Evolutionary conservation across 1,140 invertebrate species (phyloP), one percentile per base, ranked within the genome.

Genomic region (Atta texana): DNA sequence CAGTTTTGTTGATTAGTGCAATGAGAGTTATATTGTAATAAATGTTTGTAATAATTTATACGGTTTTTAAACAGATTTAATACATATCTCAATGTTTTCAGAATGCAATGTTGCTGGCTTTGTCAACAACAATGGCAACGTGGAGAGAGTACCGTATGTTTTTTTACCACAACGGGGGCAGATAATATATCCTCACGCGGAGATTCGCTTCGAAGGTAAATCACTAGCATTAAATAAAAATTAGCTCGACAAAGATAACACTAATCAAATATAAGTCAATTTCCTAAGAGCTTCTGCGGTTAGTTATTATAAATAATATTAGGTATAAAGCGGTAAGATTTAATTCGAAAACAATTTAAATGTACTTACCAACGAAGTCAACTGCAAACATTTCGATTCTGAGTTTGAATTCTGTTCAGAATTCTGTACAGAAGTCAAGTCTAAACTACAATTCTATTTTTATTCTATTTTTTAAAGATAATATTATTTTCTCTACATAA

Each of bases 61-160:
- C 14, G 28, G 0, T 49, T 63, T 63, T n/a, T 39, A 18, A 61
- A 61, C 3, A 28, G 39, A 77, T 44, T 61, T 49, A 24, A 34
- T 24, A 12, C 5, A 34, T 31, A 59, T 10, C 66, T 24, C 7
- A 14, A 18, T 78, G n/a, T 92, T 1, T 96, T 44, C 39, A 98
- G 98, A 98, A 96, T 98, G 98, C 95, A 96, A 97, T 14, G 94
- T 98, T 89, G 97, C 97, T 31, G 97, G 97, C 49, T 98, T 98
- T 93, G 96, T 97, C 10, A 97, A 97, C 69, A 97, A 96, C 74
- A 96, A 96, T 61, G 97, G 97, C n/a, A 96, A 96, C 63, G 91
- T 96, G 57, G 98, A 98, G 92, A 97, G 96, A 92, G 97, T 98
- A 82, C 98, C 98, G 18, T 98, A 98, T 92, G 97, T 98, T 18